Percentiles rank a stretch among this genome's conserved stretches.
Conservation (phyloP, 2,113 vertebrate species). For the Eclectus roratus region DNA sequence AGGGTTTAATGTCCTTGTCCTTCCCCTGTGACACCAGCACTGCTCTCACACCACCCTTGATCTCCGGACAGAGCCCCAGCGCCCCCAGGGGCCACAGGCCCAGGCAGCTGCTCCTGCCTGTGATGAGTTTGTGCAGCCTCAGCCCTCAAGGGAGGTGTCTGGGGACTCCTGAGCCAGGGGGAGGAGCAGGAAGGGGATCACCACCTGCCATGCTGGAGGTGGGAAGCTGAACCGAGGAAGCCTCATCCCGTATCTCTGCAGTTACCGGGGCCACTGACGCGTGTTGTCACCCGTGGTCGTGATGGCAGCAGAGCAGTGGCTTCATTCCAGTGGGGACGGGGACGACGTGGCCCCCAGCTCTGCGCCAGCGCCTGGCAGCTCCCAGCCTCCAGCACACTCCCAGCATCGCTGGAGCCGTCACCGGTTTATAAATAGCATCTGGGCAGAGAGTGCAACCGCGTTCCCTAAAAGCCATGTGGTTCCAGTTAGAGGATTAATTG, state of each 20-base stretch:
- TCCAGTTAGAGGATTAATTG: constrained; percentile 66
- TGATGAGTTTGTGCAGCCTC: background rate
- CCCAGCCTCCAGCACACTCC: background rate
- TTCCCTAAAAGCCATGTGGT: constrained; percentile 61
- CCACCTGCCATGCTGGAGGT: accelerated
- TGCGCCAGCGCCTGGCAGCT: background rate
- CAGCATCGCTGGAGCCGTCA: constrained; percentile 23
- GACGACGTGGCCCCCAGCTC: background rate
- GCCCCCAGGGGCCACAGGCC: background rate
- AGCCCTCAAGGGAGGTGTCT: background rate
- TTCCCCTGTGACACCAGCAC: accelerated
- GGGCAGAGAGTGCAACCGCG: constrained; percentile 32
- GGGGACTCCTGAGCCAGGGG: background rate
- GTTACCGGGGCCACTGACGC: accelerated
- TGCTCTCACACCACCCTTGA: background rate
- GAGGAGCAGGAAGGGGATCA: background rate
- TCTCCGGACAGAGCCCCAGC: background rate
- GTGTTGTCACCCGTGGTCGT: accelerated
- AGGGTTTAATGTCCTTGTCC: background rate
- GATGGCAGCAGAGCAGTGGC: accelerated
- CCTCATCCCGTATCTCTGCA: background rate
- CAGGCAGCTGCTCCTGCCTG: background rate
- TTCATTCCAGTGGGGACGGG: background rate
- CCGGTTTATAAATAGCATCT: constrained; percentile 51
- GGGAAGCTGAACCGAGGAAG: background rate